Percentiles rank a stretch among this genome's conserved stretches.
Evolutionary conservation across 2,888 invertebrate genomes (phyloP).

Genomic region (Drosophila aldrichi): DNA sequence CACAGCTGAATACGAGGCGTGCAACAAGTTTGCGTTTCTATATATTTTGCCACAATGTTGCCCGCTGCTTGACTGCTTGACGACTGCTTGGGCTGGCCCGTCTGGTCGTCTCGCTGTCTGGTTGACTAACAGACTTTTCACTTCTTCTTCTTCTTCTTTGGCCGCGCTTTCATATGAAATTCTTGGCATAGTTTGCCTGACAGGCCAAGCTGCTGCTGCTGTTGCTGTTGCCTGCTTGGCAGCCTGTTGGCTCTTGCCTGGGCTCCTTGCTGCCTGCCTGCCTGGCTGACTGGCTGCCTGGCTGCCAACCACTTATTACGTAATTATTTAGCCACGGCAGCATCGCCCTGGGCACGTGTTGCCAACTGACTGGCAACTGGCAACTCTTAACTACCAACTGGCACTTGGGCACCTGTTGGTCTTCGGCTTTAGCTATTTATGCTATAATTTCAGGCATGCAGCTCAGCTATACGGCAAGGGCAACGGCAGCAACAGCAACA

Average conservation of each 20-base stretch:
- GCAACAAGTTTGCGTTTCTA: slow-evolving; percentile 54
- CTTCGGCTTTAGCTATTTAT: slow-evolving; percentile 62
- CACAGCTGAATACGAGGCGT: slow-evolving; percentile 46
- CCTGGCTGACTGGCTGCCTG: slow-evolving; percentile 43
- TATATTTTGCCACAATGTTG: slow-evolving; percentile 39
- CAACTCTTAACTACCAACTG: slow-evolving; percentile 61
- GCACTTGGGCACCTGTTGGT: slow-evolving; percentile 73
- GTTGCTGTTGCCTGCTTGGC: slow-evolving; percentile 12
- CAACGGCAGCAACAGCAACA: slow-evolving; percentile 28
- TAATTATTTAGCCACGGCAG: slow-evolving; percentile 81
- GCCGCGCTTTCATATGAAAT: slow-evolving; percentile 63
- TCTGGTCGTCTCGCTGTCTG: slow-evolving; percentile 25
- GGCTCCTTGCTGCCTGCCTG: slow-evolving; percentile 25
- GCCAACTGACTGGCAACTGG: slow-evolving; percentile 60
- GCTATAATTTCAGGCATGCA: slow-evolving; percentile 79
- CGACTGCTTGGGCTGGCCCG: slow-evolving; percentile 4
- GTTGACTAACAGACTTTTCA: slow-evolving; percentile 59
- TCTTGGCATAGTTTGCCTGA: slow-evolving; percentile 75
- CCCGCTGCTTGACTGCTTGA: slow-evolving; percentile 4
- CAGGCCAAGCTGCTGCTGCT: slow-evolving; percentile 46
- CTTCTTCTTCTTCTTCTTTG: slow-evolving; percentile 55
- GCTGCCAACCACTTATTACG: slow-evolving; percentile 83
- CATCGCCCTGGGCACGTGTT: slow-evolving; percentile 72
- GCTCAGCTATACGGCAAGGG: slow-evolving; percentile 37
- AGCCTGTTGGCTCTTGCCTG: slow-evolving; percentile 42